These are phyloP conservation scores for Leucopsar rothschildi DNA, from an alignment of 2,113 vertebrate species.

Conservation along the genomic window DNA sequence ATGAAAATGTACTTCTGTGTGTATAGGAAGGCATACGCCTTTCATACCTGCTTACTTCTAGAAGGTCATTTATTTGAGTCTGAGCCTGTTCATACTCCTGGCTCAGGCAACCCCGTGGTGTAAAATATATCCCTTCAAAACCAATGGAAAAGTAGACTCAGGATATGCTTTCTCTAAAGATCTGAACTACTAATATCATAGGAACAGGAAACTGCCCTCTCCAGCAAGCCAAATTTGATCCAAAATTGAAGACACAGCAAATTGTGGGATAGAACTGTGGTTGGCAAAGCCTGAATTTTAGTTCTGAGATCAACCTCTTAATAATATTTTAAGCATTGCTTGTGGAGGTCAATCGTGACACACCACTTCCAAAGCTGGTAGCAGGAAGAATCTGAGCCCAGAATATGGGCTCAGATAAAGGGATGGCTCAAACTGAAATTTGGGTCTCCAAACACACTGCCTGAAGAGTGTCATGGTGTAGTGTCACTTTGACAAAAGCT, in stretches of 20 bases:
- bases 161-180: background rate
- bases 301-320: background rate
- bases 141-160: background rate
- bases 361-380: background rate
- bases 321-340: background rate
- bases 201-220: background rate
- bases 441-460: background rate
- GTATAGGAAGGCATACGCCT: background rate
- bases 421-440: background rate
- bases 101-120: background rate
- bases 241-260: background rate
- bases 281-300: background rate
- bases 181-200: background rate
- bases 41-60: background rate
- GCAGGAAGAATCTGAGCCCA: background rate
- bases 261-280: background rate
- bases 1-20: background rate
- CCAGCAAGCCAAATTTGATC: background rate
- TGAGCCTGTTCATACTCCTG: background rate
- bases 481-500: background rate
- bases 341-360: background rate
- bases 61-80: background rate
- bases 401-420: background rate
- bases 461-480: rapidly evolving
- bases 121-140: background rate